Base-by-base conservation (phyloP, 1,140 invertebrate species). In the Phthorimaea operculella region DNA sequence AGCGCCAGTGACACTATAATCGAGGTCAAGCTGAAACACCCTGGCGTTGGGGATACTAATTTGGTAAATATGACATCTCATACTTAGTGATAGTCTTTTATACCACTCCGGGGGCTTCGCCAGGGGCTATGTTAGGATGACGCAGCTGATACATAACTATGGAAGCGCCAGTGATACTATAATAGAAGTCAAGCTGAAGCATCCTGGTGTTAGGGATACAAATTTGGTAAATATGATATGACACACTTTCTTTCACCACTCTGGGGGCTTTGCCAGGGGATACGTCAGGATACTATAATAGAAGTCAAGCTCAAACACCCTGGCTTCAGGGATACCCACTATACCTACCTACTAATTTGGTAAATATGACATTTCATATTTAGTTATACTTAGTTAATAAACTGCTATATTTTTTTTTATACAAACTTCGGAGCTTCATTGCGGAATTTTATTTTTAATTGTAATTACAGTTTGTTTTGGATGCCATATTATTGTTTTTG, bases 1-100 rank as follows among this genome's bases (percentile, higher is more conserved):
- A 93, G 92, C 59, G 87, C 91, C 62, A 96, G 95, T 72, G 95
- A 98, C 67, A 98, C 96, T 0, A 88, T 92, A 4, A 91, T 98
- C 12, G 94, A 98, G 86, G 90, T 96, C 2, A 96, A 96, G 67
- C 76, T 98, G 7, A 85, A 92, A 33, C 91, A 97, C 86, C 93
- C 94, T 0, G 95, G 95, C 1, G 90, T 90, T 65, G 89, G 92
- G 55, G 93, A 96, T 28, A 28, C 21, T 28, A 28, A 28, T 28
- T 6, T 28, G 21, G 6, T 28, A 28, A 28, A 28, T 6, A 28
- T 28, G 21, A n/a, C 6, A 28, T 28, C 21, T 28, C 6, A 28
- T 28, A 28, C 2, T 6, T 28, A n/a, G n/a, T n/a, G n/a, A n/a
- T n/a, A n/a, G n/a, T n/a, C n/a, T n/a, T 0, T 28, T 28, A 4